phyloP scores from a whole-genome alignment of 2,113 vertebrate genomes.

The Cepphus grylle region DNA sequence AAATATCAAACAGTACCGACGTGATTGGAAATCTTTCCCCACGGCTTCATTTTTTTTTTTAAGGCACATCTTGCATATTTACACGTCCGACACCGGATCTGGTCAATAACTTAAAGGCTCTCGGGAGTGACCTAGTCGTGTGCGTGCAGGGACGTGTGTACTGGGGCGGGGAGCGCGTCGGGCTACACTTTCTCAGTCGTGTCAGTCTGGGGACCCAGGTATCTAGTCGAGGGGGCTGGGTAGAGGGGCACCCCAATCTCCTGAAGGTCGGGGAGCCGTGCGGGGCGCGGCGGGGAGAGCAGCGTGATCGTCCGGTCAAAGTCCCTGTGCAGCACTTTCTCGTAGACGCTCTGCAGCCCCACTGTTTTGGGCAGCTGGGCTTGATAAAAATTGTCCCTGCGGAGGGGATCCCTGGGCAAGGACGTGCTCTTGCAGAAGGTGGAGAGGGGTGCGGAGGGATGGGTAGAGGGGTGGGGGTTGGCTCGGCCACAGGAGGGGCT shows the following conservation, averaged over 20 bases:
- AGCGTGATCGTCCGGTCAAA: slow-evolving; percentile 85
- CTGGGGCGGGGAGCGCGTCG: not conserved
- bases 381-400: slow-evolving; percentile 88
- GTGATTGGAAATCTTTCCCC: slow-evolving; percentile 77
- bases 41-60: slow-evolving; percentile 72
- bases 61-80: slow-evolving; percentile 84
- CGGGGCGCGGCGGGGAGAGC: slow-evolving; percentile 85
- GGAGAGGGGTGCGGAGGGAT: slow-evolving; percentile 77
- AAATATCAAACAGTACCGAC: slow-evolving; percentile 79
- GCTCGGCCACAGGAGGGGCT: slow-evolving; percentile 87
- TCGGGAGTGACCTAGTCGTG: slow-evolving; percentile 50
- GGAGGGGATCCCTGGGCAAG: slow-evolving; percentile 85
- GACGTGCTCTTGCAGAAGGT: slow-evolving; percentile 93
- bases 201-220: slow-evolving; percentile 77
- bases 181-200: slow-evolving; percentile 70
- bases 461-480: slow-evolving; percentile 74
- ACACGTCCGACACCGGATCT: slow-evolving; percentile 68
- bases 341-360: slow-evolving; percentile 90
- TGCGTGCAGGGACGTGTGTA: slow-evolving; percentile 31
- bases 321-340: slow-evolving; percentile 91
- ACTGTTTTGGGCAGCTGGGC: slow-evolving; percentile 87
- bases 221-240: slow-evolving; percentile 81
- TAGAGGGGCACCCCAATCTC: slow-evolving; percentile 88
- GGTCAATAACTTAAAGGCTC: slow-evolving; percentile 79
- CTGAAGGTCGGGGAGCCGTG: slow-evolving; percentile 88